Evolutionary conservation across 2,797 vertebrate genomes (phyloP).

Genomic region (Acanthurus lineatus): DNA sequence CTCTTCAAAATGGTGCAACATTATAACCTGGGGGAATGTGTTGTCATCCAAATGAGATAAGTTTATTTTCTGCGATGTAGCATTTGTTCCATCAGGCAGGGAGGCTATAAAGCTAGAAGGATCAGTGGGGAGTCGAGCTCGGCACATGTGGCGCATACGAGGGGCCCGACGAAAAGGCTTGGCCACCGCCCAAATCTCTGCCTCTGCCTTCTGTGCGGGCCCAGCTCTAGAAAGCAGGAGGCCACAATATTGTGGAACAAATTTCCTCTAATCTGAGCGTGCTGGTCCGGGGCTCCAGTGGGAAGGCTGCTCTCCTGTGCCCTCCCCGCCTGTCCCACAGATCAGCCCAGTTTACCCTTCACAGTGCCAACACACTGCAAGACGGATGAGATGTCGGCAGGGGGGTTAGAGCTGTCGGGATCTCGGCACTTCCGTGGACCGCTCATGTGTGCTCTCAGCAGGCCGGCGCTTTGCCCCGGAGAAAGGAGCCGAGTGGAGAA

Average conservation of each 20-base stretch:
- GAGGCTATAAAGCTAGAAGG: slow-evolving; percentile 90
- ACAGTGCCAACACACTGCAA: slow-evolving; percentile 79
- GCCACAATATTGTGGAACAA: slow-evolving; percentile 92
- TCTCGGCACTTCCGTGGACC: slow-evolving; percentile 70
- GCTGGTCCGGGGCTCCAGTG: slow-evolving; percentile 84
- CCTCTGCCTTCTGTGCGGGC: slow-evolving; percentile 94
- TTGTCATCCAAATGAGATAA: slow-evolving; percentile 98
- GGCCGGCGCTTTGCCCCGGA: slow-evolving; percentile 74
- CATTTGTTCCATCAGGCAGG: slow-evolving; percentile 96
- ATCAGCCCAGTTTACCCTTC: slow-evolving; percentile 82
- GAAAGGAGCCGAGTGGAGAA: slow-evolving; percentile 73
- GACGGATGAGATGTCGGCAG: slow-evolving; percentile 79
- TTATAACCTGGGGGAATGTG: slow-evolving; percentile 93
- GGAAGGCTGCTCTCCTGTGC: slow-evolving; percentile 82
- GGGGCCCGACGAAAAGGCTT: slow-evolving; percentile 87
- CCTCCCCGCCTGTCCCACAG: slow-evolving; percentile 75
- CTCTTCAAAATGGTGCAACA: slow-evolving; percentile 87
- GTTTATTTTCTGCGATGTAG: slow-evolving; percentile 94
- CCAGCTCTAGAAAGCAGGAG: slow-evolving; percentile 89
- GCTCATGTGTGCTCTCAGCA: slow-evolving; percentile 84
- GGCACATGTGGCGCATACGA: slow-evolving; percentile 87
- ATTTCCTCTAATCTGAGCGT: slow-evolving; percentile 91
- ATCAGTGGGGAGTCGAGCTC: slow-evolving; percentile 90
- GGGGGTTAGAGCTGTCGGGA: slow-evolving; percentile 73
- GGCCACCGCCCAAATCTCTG: slow-evolving; percentile 93